Evolutionary conservation across 1,140 invertebrate genomes (phyloP), one percentile per base, ranked within the genome.

Genomic region (Macrosteles quadrilineatus): DNA sequence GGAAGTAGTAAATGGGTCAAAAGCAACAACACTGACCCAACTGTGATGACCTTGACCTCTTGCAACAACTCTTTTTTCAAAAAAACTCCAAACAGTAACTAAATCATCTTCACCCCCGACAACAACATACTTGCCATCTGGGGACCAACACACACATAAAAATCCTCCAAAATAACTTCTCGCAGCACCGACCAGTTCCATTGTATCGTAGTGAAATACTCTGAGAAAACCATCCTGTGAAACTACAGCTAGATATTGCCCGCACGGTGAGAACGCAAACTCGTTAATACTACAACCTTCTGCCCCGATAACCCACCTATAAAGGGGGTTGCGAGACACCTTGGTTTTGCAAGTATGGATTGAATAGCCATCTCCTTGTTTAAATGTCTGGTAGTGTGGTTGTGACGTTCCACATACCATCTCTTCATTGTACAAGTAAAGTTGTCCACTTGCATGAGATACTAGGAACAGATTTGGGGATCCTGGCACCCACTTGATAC

Each of bases 31-130:
- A 71, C 92, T 94, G 17, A 99, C 95, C 98, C 98, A 99, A 67
- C 96, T 98, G 72, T 95, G 85, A 77, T 93, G 92, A 2, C 92
- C 98, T 79, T 98, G 95, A 2, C 97, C 97, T 32, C 98, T 83
- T 31, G 97, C 98, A 4, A 99, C 92, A 11, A 99, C 96, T 63
- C 96, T 84, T 75, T 94, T 89, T 77, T 99, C 96, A 75, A 89
- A 83, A 78, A 97, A 90, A 59, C 94, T 97, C 92, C 95, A 99
- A n/a, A 99, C 92, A 9, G 97, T 98, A 4, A 99, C 92, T 43
- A 99, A 83, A 82, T 99, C 98, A 83, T 99, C 98, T 83, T 99
- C 97, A 25, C 98, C 98, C 2, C 98, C 98, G 1, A 95, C 94
- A 1, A 97, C 97, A 43, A 99, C 91, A 77, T 97, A 96, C 77